Evolutionary conservation across 2,113 vertebrate genomes (phyloP), one percentile per base, ranked within the genome.

Genomic region (Labeo catla): DNA sequence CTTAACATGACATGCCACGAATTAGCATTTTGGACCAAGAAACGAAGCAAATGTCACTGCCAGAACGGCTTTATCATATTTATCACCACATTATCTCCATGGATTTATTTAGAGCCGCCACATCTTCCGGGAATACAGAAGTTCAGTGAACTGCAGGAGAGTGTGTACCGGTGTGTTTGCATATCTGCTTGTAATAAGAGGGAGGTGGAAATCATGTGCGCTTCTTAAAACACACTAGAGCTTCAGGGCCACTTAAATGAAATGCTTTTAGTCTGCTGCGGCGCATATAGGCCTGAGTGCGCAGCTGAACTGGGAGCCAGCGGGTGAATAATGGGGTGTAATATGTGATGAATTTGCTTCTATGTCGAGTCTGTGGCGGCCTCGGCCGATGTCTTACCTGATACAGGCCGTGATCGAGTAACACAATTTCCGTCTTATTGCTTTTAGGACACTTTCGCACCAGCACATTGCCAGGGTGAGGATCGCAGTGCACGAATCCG

Each of bases 401-500:
- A 94, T 99, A 99, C 34, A 99, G 95, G 28, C 98, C 98, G 0
- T 99, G 98, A 89, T 99, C 98, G 78, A 99, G 92, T 61, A 99
- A 95, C 80, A 98, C 92, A 39, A 99, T 96, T 93, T 99, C 95
- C 0, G 94, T 94, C 90, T 94, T 96, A 21, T 93, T 94, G 16
- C 94, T 96, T 68, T 19, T 84, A 0, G 94, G 94, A 86, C 93
- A 94, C 86, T 96, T 98, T 89, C 95, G 94, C 84, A 99, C 98
- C 84, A 99, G 85, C 83, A 99, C 96, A 0, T 99, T 99, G 78
- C 98, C 98, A 0, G 98, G 98, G 89, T 99, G 98, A 0, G 98
- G 98, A 87, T 99, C 98, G 59, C 98, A 99, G 93, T 99, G 98
- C 83, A 99, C 97, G 8, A 99, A 99, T 73, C 98, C 98, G 0